These are phyloP conservation scores for Epinephelus lanceolatus DNA, from an alignment of 2,113 vertebrate genomes.

Conservation along the genomic window DNA sequence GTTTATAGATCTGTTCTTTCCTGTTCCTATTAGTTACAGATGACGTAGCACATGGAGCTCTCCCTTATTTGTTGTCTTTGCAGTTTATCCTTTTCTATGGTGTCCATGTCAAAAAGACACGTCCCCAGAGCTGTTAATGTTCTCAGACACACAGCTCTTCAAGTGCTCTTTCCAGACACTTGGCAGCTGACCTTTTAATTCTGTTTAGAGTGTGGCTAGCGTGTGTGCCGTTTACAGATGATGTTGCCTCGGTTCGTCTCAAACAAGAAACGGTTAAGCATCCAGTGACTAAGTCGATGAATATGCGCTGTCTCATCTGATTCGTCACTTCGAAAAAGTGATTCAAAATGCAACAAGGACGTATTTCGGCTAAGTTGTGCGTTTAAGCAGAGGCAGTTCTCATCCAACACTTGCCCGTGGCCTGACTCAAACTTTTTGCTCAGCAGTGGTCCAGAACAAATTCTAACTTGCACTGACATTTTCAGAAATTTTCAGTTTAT, in stretches of 20 bases:
- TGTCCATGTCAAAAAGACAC: conserved; percentile 34
- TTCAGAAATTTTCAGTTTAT: conserved; percentile 23
- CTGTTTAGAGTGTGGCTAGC: conserved; percentile 32
- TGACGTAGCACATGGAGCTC: conserved; percentile 17
- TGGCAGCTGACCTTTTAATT: conserved; percentile 75
- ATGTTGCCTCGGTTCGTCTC: conserved; percentile 27
- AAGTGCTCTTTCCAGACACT: conserved; percentile 69
- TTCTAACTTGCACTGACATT: conserved; percentile 32
- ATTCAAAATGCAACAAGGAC: neutral
- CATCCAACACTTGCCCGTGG: neutral
- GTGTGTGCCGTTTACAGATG: conserved; percentile 47
- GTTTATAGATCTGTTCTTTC: neutral
- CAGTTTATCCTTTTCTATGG: conserved; percentile 32
- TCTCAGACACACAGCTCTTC: conserved; percentile 54
- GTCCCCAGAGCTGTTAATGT: conserved; percentile 43
- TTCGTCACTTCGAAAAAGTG: conserved; percentile 12
- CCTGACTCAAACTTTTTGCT: neutral
- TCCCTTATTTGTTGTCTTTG: neutral
- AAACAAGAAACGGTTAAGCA: conserved; percentile 26
- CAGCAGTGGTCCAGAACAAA: neutral
- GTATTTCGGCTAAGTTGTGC: neutral
- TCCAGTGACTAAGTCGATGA: conserved; percentile 34
- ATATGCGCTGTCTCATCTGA: conserved; percentile 26
- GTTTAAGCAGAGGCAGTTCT: neutral
- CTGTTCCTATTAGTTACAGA: neutral